Percentiles rank a stretch among this genome's conserved stretches.
Conservation (phyloP, 2,888 invertebrate species). For the Torymus auratus region DNA sequence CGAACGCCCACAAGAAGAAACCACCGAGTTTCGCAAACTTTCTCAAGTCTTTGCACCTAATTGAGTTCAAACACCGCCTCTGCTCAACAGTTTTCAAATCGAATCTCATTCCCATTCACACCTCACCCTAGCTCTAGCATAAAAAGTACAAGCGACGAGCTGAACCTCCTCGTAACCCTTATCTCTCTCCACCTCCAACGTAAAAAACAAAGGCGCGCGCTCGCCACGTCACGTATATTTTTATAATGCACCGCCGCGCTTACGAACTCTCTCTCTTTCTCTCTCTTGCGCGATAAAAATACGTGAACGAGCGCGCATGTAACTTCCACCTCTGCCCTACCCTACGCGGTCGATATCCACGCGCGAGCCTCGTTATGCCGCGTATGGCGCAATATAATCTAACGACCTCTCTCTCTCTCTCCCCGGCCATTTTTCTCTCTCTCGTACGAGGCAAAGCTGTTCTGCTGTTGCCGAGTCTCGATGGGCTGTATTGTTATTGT, state of each 20-base stretch:
- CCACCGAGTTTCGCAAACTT: too few relatives aligned
- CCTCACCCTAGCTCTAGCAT: too few relatives aligned
- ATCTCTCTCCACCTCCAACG: too few relatives aligned
- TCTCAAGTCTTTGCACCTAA: not conserved
- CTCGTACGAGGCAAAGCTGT: not conserved
- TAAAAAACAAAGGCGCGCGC: too few relatives aligned
- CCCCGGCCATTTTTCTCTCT: slow-evolving; percentile 44
- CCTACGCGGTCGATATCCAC: slow-evolving; percentile 43
- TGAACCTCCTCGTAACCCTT: too few relatives aligned
- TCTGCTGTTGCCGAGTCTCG: not conserved
- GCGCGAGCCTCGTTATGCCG: slow-evolving; percentile 34
- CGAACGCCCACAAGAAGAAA: too few relatives aligned
- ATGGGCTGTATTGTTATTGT: slow-evolving; percentile 15
- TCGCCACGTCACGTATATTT: slow-evolving; percentile 1
- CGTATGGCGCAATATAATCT: slow-evolving; percentile 51
- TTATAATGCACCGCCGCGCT: slow-evolving; percentile 18
- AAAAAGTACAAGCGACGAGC: too few relatives aligned
- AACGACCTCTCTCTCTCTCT: slow-evolving; percentile 43
- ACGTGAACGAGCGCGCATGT: slow-evolving; percentile 17
- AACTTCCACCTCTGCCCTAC: slow-evolving; percentile 31
- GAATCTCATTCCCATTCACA: too few relatives aligned
- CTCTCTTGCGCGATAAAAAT: too few relatives aligned
- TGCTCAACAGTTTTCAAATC: too few relatives aligned
- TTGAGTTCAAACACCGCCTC: not conserved
- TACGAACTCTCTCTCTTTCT: too few relatives aligned